Base-by-base conservation (phyloP, 1,140 invertebrate species). In the Diorhabda elongata region DNA sequence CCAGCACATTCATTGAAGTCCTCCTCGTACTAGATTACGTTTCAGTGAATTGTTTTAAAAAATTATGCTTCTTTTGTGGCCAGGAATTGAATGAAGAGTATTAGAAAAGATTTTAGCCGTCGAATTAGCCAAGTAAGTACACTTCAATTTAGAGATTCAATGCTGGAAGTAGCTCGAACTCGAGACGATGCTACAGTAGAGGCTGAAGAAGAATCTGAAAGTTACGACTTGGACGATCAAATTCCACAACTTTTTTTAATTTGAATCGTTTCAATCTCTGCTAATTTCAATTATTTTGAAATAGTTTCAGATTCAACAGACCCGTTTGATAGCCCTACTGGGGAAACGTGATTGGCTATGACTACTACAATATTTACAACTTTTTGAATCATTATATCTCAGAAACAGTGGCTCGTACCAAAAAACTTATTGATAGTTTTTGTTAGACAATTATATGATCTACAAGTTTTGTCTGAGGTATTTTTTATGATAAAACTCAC, bases 1-100 rank as follows among this genome's bases (percentile, higher is more conserved):
- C 67, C 56, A 71, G 64, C 70, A 68, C 44, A 62, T 61, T 64
- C 42, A 8, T 5, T 42, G 11, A 52, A 52, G 45, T 52, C 8
- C 45, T 52, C 45, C 45, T 52, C 26, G 26, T 26, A 26, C 26
- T 26, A 26, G 26, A 26, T 26, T 26, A 26, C 1, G 26, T 26
- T 26, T 26, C 26, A 26, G 26, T 26, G 26, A 26, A 26, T 26
- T 26, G 26, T 26, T 26, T 26, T 26, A 26, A 26, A 26, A 26
- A 26, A 26, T 2, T 26, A 26, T 26, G 26, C 26, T 26, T 26
- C 26, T 26, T 26, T 26, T 26, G 26, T 26, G 26, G 1, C 26
- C 26, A 26, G 26, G 26, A 26, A 26, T 26, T 26, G 26, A 26
- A 26, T 26, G 26, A 26, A 26, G 26, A 26, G 26, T 26, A 26